Evolutionary conservation across 53 echinoderm and acorn worm species (phyloP).

Genomic region (Holothuria scabra): DNA sequence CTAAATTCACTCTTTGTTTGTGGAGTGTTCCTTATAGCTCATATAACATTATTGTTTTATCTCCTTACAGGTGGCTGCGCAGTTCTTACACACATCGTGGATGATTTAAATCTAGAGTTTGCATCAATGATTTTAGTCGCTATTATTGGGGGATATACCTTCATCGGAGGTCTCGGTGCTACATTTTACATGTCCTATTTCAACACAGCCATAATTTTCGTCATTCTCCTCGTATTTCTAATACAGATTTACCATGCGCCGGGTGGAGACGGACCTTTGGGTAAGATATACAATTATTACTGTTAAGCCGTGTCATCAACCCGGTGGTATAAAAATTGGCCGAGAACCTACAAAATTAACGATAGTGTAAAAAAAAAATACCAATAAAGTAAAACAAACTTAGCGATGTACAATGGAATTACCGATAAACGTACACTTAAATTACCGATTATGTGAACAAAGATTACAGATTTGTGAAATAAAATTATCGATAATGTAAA

Average conservation of each 20-base stretch:
- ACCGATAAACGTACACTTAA: too few relatives aligned
- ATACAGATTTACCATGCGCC: constrained; percentile 79
- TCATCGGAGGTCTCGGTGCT: constrained; percentile 94
- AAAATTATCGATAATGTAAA: too few relatives aligned
- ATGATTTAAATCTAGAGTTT: constrained; percentile 80
- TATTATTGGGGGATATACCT: constrained; percentile 90
- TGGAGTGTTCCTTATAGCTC: too few relatives aligned
- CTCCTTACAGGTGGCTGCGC: constrained; percentile 78
- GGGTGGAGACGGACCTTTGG: constrained; percentile 62
- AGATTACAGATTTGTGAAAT: too few relatives aligned
- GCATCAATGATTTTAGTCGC: constrained; percentile 78
- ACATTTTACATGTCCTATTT: constrained; percentile 99
- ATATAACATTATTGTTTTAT: not conserved
- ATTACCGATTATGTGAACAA: too few relatives aligned
- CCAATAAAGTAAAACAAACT: too few relatives aligned
- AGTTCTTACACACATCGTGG: constrained; percentile 77
- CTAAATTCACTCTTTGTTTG: too few relatives aligned
- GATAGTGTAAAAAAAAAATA: too few relatives aligned
- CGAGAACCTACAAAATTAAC: too few relatives aligned
- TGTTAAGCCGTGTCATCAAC: too few relatives aligned
- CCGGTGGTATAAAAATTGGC: too few relatives aligned
- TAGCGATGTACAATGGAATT: too few relatives aligned
- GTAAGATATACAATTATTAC: constrained; percentile 17
- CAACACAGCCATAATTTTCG: constrained; percentile 86
- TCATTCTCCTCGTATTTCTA: constrained; percentile 74